phyloP scores from a whole-genome alignment of 2,113 vertebrate genomes.

The Myrmecophaga tridactyla region DNA sequence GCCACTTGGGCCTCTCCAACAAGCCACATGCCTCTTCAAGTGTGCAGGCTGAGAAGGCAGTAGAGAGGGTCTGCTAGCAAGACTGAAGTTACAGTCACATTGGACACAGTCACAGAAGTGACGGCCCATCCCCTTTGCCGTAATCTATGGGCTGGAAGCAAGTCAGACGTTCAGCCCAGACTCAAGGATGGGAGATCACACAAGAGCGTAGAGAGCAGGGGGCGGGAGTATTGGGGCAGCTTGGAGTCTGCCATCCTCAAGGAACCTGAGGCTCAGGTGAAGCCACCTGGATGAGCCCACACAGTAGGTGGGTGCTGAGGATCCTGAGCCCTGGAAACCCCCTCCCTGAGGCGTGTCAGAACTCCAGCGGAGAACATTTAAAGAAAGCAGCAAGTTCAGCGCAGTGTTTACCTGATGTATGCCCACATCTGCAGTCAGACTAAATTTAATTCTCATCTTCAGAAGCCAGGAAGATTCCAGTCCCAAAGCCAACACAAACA shows the following conservation, averaged over 20 bases:
- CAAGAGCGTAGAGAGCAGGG: background rate
- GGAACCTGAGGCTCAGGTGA: background rate
- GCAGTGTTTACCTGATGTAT: background rate
- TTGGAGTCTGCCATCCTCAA: background rate
- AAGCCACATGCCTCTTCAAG: too few species aligned
- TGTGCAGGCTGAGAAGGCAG: background rate
- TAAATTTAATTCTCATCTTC: background rate
- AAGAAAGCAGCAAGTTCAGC: fast-evolving
- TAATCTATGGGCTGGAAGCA: background rate
- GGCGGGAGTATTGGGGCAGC: too few species aligned
- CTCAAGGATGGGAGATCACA: background rate
- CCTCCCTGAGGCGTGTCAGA: too few species aligned
- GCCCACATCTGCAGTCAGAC: background rate
- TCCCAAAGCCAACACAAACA: background rate
- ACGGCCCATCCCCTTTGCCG: background rate
- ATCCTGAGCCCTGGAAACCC: too few species aligned
- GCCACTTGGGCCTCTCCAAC: background rate
- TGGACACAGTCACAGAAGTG: too few species aligned
- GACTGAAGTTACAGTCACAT: background rate
- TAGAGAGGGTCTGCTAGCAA: background rate
- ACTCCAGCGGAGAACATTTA: too few species aligned
- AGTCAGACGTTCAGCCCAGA: background rate
- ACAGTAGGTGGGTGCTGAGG: background rate
- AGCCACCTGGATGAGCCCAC: background rate
- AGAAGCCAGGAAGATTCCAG: background rate